These are phyloP conservation scores for Oryzias curvinotus DNA, from an alignment of 2,113 vertebrate species.

Conservation along the genomic window DNA sequence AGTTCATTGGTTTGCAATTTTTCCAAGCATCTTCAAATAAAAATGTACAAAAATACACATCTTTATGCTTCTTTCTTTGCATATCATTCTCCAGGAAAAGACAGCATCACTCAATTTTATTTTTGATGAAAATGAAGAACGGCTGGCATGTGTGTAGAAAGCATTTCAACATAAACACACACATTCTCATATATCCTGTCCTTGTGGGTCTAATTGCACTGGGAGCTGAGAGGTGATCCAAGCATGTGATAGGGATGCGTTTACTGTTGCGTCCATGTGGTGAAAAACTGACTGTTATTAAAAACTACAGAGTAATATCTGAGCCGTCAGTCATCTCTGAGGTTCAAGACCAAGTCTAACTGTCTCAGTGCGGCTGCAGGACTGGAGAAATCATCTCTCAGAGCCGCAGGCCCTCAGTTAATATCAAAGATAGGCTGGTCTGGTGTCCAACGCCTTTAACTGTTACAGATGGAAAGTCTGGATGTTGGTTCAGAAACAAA, in stretches of 20 bases:
- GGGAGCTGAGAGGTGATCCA: constrained; percentile 23
- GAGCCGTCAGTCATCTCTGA: constrained; percentile 63
- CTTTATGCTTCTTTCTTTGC: too few relatives aligned
- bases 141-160: constrained; percentile 1
- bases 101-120: neutral
- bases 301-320: constrained; percentile 73
- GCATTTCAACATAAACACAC: neutral
- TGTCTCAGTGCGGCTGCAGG: constrained; percentile 27
- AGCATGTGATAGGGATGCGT: constrained; percentile 51
- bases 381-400: constrained; percentile 26
- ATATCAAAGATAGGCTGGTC: neutral
- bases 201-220: constrained; percentile 5
- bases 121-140: constrained; percentile 11
- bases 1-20: too few relatives aligned
- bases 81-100: too few relatives aligned
- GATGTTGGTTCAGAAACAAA: neutral
- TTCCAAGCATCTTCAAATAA: too few relatives aligned
- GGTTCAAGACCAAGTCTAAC: constrained; percentile 41
- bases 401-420: constrained; percentile 11
- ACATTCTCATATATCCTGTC: constrained; percentile 18
- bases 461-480: constrained; percentile 1
- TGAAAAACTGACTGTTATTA: constrained; percentile 61
- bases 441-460: neutral
- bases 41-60: too few relatives aligned
- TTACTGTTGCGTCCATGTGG: constrained; percentile 49